Base-by-base conservation (phyloP, 1,140 invertebrate genomes). In the Glomeris maerens region DNA sequence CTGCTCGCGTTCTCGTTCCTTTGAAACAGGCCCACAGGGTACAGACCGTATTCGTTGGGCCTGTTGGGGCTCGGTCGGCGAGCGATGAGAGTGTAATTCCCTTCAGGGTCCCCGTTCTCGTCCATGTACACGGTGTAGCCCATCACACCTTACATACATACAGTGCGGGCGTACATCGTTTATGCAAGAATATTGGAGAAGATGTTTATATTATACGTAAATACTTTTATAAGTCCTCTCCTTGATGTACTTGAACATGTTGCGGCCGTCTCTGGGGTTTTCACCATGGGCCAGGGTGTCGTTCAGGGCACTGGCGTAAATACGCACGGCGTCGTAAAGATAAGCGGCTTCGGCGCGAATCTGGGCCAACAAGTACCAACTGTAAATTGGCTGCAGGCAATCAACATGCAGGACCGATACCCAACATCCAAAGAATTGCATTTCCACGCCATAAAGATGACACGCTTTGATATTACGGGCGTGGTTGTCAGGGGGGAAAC, bases 71-170 rank as follows among this genome's bases (percentile, higher is more conserved):
- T 64, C 38, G 62, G 63, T 61, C 73, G 77, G 56, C 76, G 63
- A 1, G 82, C 79, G 54, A 97, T 76, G 47, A 96, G 69, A 0
- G 90, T 94, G 68, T 95, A 97, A 74, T 96, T 96, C 14, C 92
- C 93, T 60, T 90, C 84, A 0, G 93, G 89, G 62, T 97, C 91
- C 0, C 89, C 91, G 60, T 89, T 88, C 56, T 86, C 79, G 63
- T 97, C 90, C 74, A 97, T 92, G 57, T 88, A 81, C 2, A 90
- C 83, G 67, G 82, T 79, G 66, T 90, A 93, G 3, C 74, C 74
- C 58, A 72, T 72, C 4, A 75, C 71, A 62, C 73, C 73, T 74
- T 51, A 22, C 57, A 51, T 48, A n/a, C n/a, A n/a, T n/a, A n/a
- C n/a, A n/a, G n/a, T n/a, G n/a, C n/a, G n/a, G n/a, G n/a, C n/a